Percentiles rank a stretch among this genome's conserved stretches.
These are phyloP conservation scores for Prionace glauca DNA, from an alignment of 2,797 vertebrate genomes.

Conservation along the genomic window DNA sequence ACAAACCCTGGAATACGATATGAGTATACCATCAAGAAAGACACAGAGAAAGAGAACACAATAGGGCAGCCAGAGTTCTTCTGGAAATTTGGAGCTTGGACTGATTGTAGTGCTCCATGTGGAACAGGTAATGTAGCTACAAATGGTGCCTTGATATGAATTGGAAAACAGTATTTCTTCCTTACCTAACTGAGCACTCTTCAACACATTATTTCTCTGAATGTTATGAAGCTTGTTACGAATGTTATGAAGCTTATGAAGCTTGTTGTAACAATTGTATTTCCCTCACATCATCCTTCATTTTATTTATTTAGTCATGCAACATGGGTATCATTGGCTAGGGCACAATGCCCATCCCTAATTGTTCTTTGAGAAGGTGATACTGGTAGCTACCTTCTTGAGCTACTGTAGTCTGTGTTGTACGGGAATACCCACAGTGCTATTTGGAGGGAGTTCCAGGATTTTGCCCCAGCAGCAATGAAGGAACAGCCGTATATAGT, in stretches of 20 bases:
- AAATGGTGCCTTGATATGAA: background rate
- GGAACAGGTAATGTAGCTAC: constrained; percentile 66
- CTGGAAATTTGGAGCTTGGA: constrained; percentile 86
- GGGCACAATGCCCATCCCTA: no score
- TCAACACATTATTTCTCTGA: background rate
- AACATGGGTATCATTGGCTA: no score
- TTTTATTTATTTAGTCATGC: background rate
- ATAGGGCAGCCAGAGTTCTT: constrained; percentile 67
- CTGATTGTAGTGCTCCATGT: constrained; percentile 83
- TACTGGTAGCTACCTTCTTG: no score
- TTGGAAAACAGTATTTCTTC: background rate
- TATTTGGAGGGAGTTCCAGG: no score
- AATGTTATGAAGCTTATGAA: background rate
- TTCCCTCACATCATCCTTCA: background rate
- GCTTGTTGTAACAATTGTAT: background rate
- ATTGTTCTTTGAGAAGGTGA: no score
- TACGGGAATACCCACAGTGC: no score
- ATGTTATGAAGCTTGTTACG: background rate
- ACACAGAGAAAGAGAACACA: constrained; percentile 65
- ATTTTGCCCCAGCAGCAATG: no score
- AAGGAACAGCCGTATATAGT: no score
- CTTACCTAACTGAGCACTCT: background rate
- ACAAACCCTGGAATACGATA: constrained; percentile 80
- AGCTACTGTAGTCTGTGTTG: no score
- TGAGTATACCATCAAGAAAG: constrained; percentile 79